These are phyloP conservation scores for Knipowitschia caucasica DNA, from an alignment of 2,797 vertebrate genomes.

Conservation along the genomic window DNA sequence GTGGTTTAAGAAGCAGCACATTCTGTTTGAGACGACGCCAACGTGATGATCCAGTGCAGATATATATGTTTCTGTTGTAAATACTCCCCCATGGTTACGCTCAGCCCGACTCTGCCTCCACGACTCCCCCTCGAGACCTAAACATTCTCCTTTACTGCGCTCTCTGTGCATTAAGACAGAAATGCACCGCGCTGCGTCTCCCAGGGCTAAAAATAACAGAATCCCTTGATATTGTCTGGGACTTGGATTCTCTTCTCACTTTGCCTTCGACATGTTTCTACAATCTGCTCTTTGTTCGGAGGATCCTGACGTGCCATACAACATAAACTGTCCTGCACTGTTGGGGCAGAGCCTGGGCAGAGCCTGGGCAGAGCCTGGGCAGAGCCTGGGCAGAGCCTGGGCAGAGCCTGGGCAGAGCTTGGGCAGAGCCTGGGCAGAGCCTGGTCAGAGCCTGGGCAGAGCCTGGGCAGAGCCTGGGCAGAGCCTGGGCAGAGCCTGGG, in stretches of 20 bases:
- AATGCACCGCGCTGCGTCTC: constrained; percentile 9
- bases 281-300: constrained; percentile 28
- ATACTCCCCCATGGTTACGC: neutral
- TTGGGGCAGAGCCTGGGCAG: constrained; percentile 48
- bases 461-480: constrained; percentile 60
- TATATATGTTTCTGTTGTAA: constrained; percentile 2
- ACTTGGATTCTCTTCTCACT: constrained; percentile 29
- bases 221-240: constrained; percentile 20
- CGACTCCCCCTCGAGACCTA: neutral
- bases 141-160: constrained; percentile 4
- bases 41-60: neutral
- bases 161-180: constrained; percentile 12
- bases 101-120: constrained; percentile 3
- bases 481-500: constrained; percentile 49
- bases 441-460: constrained; percentile 60
- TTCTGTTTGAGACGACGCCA: too few species aligned
- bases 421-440: constrained; percentile 48
- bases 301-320: constrained; percentile 40
- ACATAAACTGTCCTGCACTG: constrained; percentile 43
- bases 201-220: constrained; percentile 29
- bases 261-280: too few species aligned
- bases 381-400: constrained; percentile 56
- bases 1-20: too few species aligned
- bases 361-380: constrained; percentile 65
- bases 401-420: constrained; percentile 63